Base-by-base conservation (phyloP, 2,888 invertebrate genomes). In the Drosophila falleni region DNA sequence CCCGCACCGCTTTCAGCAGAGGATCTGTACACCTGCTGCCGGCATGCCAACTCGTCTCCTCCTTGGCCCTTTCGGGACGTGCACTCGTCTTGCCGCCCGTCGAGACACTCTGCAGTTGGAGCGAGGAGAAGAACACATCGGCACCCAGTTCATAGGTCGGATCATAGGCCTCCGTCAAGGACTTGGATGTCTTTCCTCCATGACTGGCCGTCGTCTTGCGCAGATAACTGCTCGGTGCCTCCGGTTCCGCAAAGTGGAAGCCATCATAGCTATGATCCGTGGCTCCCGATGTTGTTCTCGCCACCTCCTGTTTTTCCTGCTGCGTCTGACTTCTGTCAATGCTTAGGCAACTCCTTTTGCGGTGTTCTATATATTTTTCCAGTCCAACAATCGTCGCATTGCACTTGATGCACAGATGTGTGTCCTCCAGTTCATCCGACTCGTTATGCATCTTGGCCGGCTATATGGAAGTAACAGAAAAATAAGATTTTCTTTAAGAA, bases 381-480 rank as follows among this genome's bases (percentile, higher is more conserved):
- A 98, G 93, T 0, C 98, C 98, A 39, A 95, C 93, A 69, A 98
- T 95, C 3, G 97, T 97, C 16, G 94, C 91, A 81, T 96, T 96
- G 93, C 98, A 98, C 90, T 96, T 97, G 86, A 98, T 95, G 93
- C 98, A 98, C 73, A 97, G 95, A 90, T 98, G 98, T 5, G 95
- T 95, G 92, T 98, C 91, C 60, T 97, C 96, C 53, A 97, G 96
- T 63, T 95, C 96, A 3, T 95, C 65, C 16, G 74, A 8, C 8
- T 50, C 50, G 5, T 8, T 10, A 1, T 76, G 50, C 76, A 76
- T 76, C 0, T 0, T 49, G 11, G 8, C 5, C 10, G 6, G 5
- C 64, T 76, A 39, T 4, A 46, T 31, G 4, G 0, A 13, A 15
- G 0, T 2, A 16, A 31, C 6, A n/a, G 10, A 2, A 8, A 44